Evolutionary conservation across 2,888 invertebrate species (phyloP), one percentile per base, ranked within the genome.

Genomic region (Morpho deidamia): DNA sequence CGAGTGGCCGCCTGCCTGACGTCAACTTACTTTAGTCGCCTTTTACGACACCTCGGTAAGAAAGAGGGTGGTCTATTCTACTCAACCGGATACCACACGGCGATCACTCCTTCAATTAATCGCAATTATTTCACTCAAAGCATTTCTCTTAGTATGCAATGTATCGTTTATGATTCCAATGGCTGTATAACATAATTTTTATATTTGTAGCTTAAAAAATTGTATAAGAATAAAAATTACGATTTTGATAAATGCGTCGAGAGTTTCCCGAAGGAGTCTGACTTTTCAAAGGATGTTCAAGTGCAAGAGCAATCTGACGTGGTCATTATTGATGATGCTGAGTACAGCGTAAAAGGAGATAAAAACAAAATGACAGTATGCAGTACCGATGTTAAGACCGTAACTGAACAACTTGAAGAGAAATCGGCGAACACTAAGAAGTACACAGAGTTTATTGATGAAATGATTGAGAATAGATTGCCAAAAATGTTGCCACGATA

Each of bases 401-500:
- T 35, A 11, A 7, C 11, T 11, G 42, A 42, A 8, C 14, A 49
- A 2, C 7, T 54, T 7, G 34, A 42, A 7, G 38, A 43, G 8
- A 55, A 43, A 11, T 9, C 41, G 10, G 11, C 42, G 0, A 58
- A 58, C 40, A 41, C 43, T 7, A 54, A 58, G 11, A 11, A 51
- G 8, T 63, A 58, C n/a, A 48, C 37, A 8, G 51, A 60, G 4
- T 55, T 70, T 32, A 60, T 69, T 39, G 60, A 66, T 5, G 50
- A 11, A 14, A 44, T 66, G 10, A 49, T 69, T 8, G 63, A 56
- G 40, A 53, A 62, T 1, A 68, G 64, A 44, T 56, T 83, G 38
- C 69, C 76, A 0, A 44, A 55, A n/a, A 11, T 78, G 7, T 47
- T 83, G 37, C 73, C 68, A 8, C 74, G 62, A 49, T 71, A 63